Conservation (phyloP, 2,797 vertebrate species). For the Phyllotis vaccarum region DNA sequence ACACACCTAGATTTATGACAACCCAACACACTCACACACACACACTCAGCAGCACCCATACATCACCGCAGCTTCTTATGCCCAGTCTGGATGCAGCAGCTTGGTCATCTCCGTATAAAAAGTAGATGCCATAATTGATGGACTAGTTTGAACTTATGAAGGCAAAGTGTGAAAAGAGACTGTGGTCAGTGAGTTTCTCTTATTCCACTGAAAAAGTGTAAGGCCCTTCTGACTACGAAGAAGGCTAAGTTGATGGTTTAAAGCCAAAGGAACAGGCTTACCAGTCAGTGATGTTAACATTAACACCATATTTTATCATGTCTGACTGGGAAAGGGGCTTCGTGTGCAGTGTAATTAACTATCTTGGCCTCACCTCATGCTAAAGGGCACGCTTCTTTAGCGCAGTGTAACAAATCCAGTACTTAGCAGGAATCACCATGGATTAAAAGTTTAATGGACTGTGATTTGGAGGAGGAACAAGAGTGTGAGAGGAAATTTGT, state of each 20-base stretch:
- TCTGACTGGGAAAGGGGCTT: constrained; percentile 41
- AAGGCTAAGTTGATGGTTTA: constrained; percentile 10
- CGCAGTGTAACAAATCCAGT: constrained; percentile 41
- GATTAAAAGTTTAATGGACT: constrained; percentile 42
- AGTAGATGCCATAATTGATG: background rate
- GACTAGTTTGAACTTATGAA: background rate
- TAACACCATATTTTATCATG: constrained; percentile 46
- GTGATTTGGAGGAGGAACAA: background rate
- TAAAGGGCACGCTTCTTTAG: constrained; percentile 51
- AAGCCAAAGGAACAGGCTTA: constrained; percentile 17
- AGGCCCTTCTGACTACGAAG: background rate
- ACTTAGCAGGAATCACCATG: constrained; percentile 37
- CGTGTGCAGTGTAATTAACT: constrained; percentile 56
- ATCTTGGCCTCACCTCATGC: constrained; percentile 35
- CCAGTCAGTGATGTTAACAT: constrained; percentile 54
- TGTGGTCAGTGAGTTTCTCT: background rate
- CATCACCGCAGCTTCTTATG: background rate
- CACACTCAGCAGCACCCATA: background rate
- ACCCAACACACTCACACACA: too few relatives aligned
- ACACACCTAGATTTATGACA: background rate
- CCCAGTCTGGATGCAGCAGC: background rate
- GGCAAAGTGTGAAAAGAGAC: background rate
- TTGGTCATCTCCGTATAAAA: background rate
- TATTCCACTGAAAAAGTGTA: constrained; percentile 10
- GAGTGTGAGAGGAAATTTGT: background rate